Conservation (phyloP, 2,888 invertebrate species). For the Tribolium freemani region DNA sequence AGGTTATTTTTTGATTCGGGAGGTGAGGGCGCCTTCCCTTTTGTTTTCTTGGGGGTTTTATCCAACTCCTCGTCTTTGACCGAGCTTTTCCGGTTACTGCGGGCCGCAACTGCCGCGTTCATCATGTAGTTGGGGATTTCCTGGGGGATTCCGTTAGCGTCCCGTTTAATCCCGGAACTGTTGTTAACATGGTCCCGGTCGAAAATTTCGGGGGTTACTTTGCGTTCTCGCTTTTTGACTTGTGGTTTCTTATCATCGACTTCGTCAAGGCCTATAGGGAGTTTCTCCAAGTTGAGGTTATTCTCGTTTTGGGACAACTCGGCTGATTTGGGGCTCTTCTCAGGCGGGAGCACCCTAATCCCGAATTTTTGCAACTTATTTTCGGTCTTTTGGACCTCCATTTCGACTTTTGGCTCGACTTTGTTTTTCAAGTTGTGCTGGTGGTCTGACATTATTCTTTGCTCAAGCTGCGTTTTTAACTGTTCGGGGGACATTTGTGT, state of each 20-base stretch:
- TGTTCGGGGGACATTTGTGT: slow-evolving; percentile 57
- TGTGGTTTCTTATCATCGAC: slow-evolving; percentile 68
- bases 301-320: slow-evolving; percentile 66
- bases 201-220: slow-evolving; percentile 60
- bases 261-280: slow-evolving; percentile 65
- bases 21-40: slow-evolving; percentile 82
- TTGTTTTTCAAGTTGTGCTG: slow-evolving; percentile 57
- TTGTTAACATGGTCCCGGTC: slow-evolving; percentile 69
- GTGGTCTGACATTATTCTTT: slow-evolving; percentile 57
- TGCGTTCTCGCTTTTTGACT: slow-evolving; percentile 70
- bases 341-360: slow-evolving; percentile 74
- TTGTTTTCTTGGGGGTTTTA: slow-evolving; percentile 73
- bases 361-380: slow-evolving; percentile 77
- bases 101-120: slow-evolving; percentile 80
- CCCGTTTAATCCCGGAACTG: slow-evolving; percentile 74
- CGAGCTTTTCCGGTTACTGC: slow-evolving; percentile 75
- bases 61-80: slow-evolving; percentile 62
- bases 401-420: slow-evolving; percentile 62
- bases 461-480: slow-evolving; percentile 61
- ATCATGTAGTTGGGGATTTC: slow-evolving; percentile 81
- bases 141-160: slow-evolving; percentile 76
- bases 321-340: slow-evolving; percentile 62
- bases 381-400: slow-evolving; percentile 72
- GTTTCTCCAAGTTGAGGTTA: slow-evolving; percentile 55
- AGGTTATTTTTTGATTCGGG: slow-evolving; percentile 69